These are phyloP conservation scores for Periplaneta americana DNA, from an alignment of 1,140 invertebrate species.

Conservation along the genomic window DNA sequence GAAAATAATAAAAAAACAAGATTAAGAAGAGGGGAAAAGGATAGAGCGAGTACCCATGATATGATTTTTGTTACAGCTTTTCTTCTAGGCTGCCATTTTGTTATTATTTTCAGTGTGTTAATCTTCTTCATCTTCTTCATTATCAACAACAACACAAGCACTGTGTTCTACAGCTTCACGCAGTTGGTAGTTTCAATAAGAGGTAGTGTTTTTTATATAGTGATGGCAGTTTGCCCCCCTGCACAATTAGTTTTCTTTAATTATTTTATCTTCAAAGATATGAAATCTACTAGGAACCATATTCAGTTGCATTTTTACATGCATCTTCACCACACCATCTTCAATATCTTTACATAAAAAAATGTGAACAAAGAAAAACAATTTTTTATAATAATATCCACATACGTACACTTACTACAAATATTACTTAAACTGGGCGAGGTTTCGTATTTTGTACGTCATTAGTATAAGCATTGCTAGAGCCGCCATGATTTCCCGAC, in stretches of 20 bases:
- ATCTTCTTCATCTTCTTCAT: background rate
- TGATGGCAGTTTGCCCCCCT: conserved; percentile 11
- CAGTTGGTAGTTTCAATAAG: background rate
- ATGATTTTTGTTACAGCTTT: conserved; percentile 3
- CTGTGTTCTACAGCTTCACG: background rate
- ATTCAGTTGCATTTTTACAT: conserved; percentile 19
- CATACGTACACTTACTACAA: conserved; percentile 28
- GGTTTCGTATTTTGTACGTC: conserved; percentile 28
- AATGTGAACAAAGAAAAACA: conserved; percentile 20
- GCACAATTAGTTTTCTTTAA: conserved; percentile 10
- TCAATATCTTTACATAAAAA: conserved; percentile 20
- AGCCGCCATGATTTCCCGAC: background rate
- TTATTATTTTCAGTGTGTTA: background rate
- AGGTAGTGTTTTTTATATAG: conserved; percentile 6
- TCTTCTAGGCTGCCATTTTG: background rate
- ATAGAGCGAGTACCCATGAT: conserved; percentile 4
- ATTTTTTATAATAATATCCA: conserved; percentile 25
- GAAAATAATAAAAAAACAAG: background rate
- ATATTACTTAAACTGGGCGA: conserved; percentile 26
- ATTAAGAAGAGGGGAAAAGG: background rate
- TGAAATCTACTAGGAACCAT: conserved; percentile 26
- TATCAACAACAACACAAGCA: background rate
- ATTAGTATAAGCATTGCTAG: conserved; percentile 21
- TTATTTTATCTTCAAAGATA: conserved; percentile 24
- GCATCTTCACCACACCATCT: conserved; percentile 16